Conservation (phyloP, 1,140 invertebrate species). For the Cyphomyrmex costatus region DNA sequence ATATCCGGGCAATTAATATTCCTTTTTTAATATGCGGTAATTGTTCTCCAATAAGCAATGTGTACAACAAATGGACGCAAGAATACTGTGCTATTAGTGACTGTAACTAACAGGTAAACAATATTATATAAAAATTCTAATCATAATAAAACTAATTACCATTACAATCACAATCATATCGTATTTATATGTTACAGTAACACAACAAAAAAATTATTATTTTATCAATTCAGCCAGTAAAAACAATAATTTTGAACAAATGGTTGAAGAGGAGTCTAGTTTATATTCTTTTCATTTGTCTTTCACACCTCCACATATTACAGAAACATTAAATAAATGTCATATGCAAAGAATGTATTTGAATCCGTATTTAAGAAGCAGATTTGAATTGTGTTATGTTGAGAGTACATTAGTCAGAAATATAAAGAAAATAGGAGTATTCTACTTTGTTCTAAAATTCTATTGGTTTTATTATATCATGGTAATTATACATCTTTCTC, state of each 20-base stretch:
- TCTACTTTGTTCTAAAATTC: constrained; percentile 83
- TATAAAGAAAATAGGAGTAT: constrained; percentile 68
- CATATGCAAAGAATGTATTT: constrained; percentile 81
- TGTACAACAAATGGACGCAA: constrained; percentile 85
- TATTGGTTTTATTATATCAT: constrained; percentile 76
- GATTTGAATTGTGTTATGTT: constrained; percentile 79
- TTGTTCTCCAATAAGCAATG: constrained; percentile 75
- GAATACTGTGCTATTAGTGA: constrained; percentile 78
- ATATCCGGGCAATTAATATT: constrained; percentile 82
- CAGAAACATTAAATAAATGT: constrained; percentile 77
- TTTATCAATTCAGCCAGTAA: constrained; percentile 81
- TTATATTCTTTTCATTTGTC: constrained; percentile 81
- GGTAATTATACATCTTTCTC: too few relatives aligned
- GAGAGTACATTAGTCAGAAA: constrained; percentile 76
- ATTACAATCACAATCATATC: background rate
- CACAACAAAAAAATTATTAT: constrained; percentile 80
- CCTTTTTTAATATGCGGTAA: constrained; percentile 80
- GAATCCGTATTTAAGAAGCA: constrained; percentile 79
- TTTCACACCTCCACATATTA: constrained; percentile 77
- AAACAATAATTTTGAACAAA: constrained; percentile 82
- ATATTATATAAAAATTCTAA: constrained; percentile 3
- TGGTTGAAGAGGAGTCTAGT: constrained; percentile 70
- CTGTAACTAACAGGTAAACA: constrained; percentile 72
- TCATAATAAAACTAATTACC: constrained; percentile 27
- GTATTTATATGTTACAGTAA: constrained; percentile 77